phyloP scores from a whole-genome alignment of 2,797 vertebrate genomes.

The Alcedo quadribrachys region DNA sequence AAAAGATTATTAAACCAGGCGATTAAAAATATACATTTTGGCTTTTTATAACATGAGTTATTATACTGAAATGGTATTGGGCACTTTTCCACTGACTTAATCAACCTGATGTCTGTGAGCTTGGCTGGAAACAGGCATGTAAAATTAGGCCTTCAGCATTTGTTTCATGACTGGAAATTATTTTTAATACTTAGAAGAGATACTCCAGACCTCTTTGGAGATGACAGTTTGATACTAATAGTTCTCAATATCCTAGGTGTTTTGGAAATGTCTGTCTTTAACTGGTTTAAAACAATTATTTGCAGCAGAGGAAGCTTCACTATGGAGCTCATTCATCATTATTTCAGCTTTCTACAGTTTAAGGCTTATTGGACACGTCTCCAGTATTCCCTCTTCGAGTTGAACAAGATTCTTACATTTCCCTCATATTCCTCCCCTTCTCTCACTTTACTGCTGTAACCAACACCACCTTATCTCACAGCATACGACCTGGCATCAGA shows the following conservation, averaged over 20 bases:
- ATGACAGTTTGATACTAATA: background rate
- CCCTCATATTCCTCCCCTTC: background rate
- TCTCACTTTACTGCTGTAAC: background rate
- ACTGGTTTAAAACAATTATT: background rate
- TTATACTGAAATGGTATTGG: background rate
- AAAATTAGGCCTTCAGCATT: background rate
- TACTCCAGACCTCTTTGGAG: background rate
- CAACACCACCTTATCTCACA: background rate
- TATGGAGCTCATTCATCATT: background rate
- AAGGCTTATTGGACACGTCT: background rate
- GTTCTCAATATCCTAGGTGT: background rate
- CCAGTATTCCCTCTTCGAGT: background rate
- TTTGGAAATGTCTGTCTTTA: background rate
- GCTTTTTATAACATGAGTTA: constrained; percentile 5
- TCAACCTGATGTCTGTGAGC: background rate
- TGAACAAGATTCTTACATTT: background rate
- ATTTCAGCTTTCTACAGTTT: background rate
- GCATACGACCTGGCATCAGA: background rate
- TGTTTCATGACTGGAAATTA: constrained; percentile 30
- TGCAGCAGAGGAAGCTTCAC: background rate
- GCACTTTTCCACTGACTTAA: constrained; percentile 8
- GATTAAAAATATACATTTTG: background rate
- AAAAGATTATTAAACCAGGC: background rate
- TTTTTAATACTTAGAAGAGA: constrained; percentile 9
- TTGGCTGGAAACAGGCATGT: background rate